A percentile compares a stretch with the other conserved stretches of the same genome.
These are phyloP conservation scores for Lissocephala sabroskyi DNA, from an alignment of 2,888 invertebrate genomes.

Conservation along the genomic window DNA sequence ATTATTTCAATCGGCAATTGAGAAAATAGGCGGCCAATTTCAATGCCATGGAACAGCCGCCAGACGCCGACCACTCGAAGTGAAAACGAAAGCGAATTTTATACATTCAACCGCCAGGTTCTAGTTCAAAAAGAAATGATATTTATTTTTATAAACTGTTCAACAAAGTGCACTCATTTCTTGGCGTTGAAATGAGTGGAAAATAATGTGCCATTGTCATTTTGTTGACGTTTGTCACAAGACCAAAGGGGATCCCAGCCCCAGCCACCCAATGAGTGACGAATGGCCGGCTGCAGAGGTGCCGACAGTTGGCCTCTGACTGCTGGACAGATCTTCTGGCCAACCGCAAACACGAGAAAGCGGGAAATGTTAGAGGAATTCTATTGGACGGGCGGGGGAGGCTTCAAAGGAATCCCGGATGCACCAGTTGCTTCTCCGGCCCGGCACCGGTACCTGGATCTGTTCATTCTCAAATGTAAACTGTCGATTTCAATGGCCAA, in stretches of 20 bases:
- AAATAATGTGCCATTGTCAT: neutral
- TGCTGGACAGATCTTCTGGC: too few relatives aligned
- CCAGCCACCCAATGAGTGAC: too few relatives aligned
- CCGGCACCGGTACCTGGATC: too few relatives aligned
- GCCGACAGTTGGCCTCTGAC: too few relatives aligned
- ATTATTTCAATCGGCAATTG: too few relatives aligned
- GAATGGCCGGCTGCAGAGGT: too few relatives aligned
- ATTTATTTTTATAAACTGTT: neutral
- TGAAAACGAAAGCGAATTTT: neutral
- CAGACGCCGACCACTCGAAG: neutral
- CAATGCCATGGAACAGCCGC: slow-evolving; percentile 35
- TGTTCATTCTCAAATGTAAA: slow-evolving; percentile 28
- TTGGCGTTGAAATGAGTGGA: slow-evolving; percentile 5
- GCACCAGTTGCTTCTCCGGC: too few relatives aligned
- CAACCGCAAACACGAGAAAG: too few relatives aligned
- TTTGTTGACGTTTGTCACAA: slow-evolving; percentile 35
- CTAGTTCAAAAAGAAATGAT: neutral
- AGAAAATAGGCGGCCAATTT: slow-evolving; percentile 13
- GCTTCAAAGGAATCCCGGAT: too few relatives aligned
- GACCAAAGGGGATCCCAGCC: slow-evolving; percentile 20
- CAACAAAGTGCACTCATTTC: neutral
- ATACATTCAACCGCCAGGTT: neutral
- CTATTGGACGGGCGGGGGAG: too few relatives aligned
- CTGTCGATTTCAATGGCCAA: slow-evolving; percentile 24
- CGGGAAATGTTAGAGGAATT: too few relatives aligned